phyloP scores from a whole-genome alignment of 1,140 invertebrate species.

The Gryon sp. region DNA sequence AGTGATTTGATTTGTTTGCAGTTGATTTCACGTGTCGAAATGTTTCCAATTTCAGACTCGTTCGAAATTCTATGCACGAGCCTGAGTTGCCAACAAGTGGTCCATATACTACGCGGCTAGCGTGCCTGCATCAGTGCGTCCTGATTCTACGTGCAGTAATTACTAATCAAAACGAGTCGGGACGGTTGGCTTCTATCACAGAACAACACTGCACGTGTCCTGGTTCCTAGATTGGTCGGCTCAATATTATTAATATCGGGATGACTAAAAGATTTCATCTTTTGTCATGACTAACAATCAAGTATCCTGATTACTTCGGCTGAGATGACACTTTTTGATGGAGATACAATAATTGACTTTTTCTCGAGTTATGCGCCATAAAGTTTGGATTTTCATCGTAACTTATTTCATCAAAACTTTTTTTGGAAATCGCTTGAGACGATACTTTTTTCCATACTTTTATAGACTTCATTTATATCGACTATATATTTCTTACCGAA shows the following conservation, averaged over 20 bases:
- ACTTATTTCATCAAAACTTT: conserved; percentile 61
- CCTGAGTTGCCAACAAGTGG: conserved; percentile 75
- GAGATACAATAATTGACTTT: conserved; percentile 55
- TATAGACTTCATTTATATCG: conserved; percentile 20
- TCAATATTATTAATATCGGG: conserved; percentile 57
- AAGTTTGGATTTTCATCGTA: conserved; percentile 45
- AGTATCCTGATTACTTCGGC: conserved; percentile 40
- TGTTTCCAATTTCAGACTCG: conserved; percentile 67
- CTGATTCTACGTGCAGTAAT: conserved; percentile 76
- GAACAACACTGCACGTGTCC: conserved; percentile 61
- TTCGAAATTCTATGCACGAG: conserved; percentile 74
- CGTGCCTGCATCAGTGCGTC: conserved; percentile 64
- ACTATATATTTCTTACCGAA: conserved; percentile 15
- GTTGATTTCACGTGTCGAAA: conserved; percentile 61
- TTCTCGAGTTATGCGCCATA: conserved; percentile 37
- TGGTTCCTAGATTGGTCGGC: conserved; percentile 54
- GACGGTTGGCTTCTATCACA: conserved; percentile 38
- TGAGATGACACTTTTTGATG: conserved; percentile 19
- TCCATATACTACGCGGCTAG: conserved; percentile 73
- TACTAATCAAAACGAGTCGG: conserved; percentile 73
- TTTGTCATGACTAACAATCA: conserved; percentile 60
- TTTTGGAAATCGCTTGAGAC: conserved; percentile 23
- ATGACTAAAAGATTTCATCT: conserved; percentile 42
- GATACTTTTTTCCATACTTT: conserved; percentile 15
- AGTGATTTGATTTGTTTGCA: conserved; percentile 55